A percentile compares a stretch with the other conserved stretches of the same genome.
Conservation (phyloP, 2,888 invertebrate species). For the Cordilura impudica region DNA sequence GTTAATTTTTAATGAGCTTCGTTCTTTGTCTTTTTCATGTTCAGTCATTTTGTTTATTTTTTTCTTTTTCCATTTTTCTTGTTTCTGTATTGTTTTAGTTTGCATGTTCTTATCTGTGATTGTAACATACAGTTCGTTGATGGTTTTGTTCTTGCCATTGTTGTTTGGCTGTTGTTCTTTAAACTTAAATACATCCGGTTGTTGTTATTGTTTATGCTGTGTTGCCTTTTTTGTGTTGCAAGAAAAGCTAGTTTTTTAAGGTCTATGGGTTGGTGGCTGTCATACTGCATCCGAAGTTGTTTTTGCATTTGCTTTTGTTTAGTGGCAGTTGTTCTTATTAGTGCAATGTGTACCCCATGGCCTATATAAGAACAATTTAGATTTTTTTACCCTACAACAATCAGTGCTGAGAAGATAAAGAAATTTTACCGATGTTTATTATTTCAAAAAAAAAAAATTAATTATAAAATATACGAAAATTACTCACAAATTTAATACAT, state of each 20-base stretch:
- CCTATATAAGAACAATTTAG: constrained; percentile 37
- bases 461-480: too few species aligned
- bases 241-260: not conserved
- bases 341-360: constrained; percentile 26
- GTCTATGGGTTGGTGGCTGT: constrained; percentile 43
- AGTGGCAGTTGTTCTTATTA: constrained; percentile 1
- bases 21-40: constrained; percentile 43
- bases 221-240: constrained; percentile 32
- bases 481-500: too few species aligned
- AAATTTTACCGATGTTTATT: too few species aligned
- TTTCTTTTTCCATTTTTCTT: not conserved
- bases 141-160: constrained; percentile 16
- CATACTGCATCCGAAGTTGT: constrained; percentile 35
- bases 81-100: constrained; percentile 14
- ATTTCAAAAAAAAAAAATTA: too few species aligned
- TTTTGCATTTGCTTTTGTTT: constrained; percentile 3
- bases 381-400: too few species aligned
- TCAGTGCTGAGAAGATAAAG: too few species aligned
- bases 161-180: constrained; percentile 35
- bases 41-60: constrained; percentile 4
- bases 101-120: constrained; percentile 43
- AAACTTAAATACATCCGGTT: constrained; percentile 49
- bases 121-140: constrained; percentile 38
- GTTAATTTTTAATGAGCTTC: constrained; percentile 62
- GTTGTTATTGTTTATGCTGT: constrained; percentile 13